Evolutionary conservation across 2,113 vertebrate species (phyloP), one percentile per base, ranked within the genome.

Genomic region (Dromas ardeola): DNA sequence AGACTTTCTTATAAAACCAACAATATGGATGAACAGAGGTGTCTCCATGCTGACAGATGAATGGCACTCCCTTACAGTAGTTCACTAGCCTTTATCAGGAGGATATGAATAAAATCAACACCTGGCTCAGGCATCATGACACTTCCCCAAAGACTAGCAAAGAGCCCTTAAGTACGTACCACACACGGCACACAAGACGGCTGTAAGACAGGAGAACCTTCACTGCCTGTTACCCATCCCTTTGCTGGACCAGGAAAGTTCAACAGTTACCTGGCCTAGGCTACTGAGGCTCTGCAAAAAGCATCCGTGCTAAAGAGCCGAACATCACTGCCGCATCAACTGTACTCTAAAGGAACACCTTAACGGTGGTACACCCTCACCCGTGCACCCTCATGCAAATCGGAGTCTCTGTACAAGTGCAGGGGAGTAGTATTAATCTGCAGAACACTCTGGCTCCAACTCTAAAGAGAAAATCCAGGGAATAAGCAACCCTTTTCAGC

Each of bases 331-430:
- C 14, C 2, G 1, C 56, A 52, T 22, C 47, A 56, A 5, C 45
- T 70, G 49, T 42, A 14, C 26, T 34, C 49, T 69, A 45, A 49
- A 49, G 42, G 38, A 77, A 69, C 38, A 62, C 11, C 9, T 12
- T 19, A 34, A 61, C 0, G 1, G 50, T 22, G 29, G 25, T 5
- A 34, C 12, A 32, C 32, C 19, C 26, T 45, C 17, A 15, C 29
- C 43, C 0, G 0, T 10, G 10, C 4, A 13, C 17, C 13, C 62
- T 66, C 27, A 34, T 3, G 36, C 47, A 72, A 58, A 76, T 1
- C 2, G 1, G 26, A 63, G n/a, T 34, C n/a, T 15, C 32, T 11
- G 32, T 34, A 6, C 22, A 56, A 63, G n/a, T 26, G 12, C 63
- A 85, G 59, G 29, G 30, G 16, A 78, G 7, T 10, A 61, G 34